phyloP scores from a whole-genome alignment of 2,888 invertebrate species.

The Drosophila aldrichi region DNA sequence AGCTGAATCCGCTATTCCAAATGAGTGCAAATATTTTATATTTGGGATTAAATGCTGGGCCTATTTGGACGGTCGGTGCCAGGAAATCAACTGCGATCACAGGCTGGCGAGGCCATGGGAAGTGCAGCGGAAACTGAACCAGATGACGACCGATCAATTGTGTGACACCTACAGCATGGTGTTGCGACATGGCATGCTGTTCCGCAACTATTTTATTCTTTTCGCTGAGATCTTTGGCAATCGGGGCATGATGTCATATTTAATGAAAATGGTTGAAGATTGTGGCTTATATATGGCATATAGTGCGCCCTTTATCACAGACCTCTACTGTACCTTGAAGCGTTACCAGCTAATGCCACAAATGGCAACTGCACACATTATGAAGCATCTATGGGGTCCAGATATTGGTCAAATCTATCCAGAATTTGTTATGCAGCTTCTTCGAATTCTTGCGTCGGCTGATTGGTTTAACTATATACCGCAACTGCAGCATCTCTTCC shows the following conservation, averaged over 20 bases:
- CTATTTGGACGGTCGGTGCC: conserved; percentile 33
- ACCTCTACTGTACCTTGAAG: conserved; percentile 8
- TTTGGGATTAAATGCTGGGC: conserved; percentile 56
- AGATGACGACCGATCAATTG: conserved; percentile 1
- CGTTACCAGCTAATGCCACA: conserved; percentile 7
- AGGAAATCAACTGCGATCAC: conserved; percentile 38
- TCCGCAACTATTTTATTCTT: conserved; percentile 23
- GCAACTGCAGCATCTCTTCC: conserved; percentile 22
- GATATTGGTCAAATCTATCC: conserved; percentile 1
- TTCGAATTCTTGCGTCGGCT: conserved; percentile 26
- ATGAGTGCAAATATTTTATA: not conserved
- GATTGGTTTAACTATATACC: conserved; percentile 54
- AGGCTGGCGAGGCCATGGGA: conserved; percentile 11
- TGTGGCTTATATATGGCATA: conserved; percentile 33
- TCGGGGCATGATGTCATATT: conserved; percentile 15
- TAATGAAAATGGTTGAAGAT: conserved; percentile 46
- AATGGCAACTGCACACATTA: conserved; percentile 17
- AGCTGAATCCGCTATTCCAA: not conserved
- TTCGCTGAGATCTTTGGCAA: conserved; percentile 39
- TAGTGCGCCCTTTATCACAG: conserved; percentile 3
- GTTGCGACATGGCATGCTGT: conserved; percentile 28
- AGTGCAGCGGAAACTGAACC: conserved; percentile 30
- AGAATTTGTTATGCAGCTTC: conserved; percentile 11
- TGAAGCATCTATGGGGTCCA: conserved; percentile 54
- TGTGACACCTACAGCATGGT: conserved; percentile 26